Evolutionary conservation across 1,140 invertebrate species (phyloP).

Genomic region (Agraylea sexmaculata): DNA sequence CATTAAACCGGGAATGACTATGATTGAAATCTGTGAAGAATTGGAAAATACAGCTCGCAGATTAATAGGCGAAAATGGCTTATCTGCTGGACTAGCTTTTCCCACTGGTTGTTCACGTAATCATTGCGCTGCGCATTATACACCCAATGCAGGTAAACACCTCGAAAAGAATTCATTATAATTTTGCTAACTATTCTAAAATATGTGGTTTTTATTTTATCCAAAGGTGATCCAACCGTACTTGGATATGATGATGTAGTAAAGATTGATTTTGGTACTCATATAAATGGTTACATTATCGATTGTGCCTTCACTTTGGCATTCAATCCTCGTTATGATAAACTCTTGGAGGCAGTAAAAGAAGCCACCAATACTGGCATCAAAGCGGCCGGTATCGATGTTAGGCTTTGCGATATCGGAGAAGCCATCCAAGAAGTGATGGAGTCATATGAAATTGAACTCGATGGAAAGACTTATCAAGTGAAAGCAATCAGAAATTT

Average conservation of each 20-base stretch:
- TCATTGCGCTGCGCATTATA: constrained; percentile 98
- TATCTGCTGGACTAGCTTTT: constrained; percentile 95
- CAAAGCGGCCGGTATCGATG: constrained; percentile 90
- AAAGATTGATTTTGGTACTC: constrained; percentile 99
- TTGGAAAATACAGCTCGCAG: constrained; percentile 84
- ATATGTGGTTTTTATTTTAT: constrained; percentile 1
- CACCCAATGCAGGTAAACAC: constrained; percentile 77
- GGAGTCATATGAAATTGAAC: constrained; percentile 98
- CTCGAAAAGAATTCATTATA: background rate
- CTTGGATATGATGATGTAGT: constrained; percentile 94
- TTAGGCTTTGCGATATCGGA: constrained; percentile 93
- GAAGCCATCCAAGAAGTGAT: constrained; percentile 98
- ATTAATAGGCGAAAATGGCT: constrained; percentile 88
- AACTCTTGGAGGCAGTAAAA: constrained; percentile 86
- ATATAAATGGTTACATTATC: constrained; percentile 97
- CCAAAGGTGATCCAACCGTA: constrained; percentile 76
- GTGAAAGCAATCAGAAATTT: constrained; percentile 97
- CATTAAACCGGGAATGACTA: constrained; percentile 97
- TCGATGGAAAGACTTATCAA: constrained; percentile 94
- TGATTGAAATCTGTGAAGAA: constrained; percentile 98
- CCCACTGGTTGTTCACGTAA: constrained; percentile 98
- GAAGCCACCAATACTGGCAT: constrained; percentile 98
- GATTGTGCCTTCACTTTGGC: constrained; percentile 97
- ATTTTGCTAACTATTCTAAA: background rate
- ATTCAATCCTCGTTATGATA: constrained; percentile 96